Evolutionary conservation across 2,113 vertebrate genomes (phyloP), one percentile per base, ranked within the genome.

Genomic region (Falcunculus frontatus): DNA sequence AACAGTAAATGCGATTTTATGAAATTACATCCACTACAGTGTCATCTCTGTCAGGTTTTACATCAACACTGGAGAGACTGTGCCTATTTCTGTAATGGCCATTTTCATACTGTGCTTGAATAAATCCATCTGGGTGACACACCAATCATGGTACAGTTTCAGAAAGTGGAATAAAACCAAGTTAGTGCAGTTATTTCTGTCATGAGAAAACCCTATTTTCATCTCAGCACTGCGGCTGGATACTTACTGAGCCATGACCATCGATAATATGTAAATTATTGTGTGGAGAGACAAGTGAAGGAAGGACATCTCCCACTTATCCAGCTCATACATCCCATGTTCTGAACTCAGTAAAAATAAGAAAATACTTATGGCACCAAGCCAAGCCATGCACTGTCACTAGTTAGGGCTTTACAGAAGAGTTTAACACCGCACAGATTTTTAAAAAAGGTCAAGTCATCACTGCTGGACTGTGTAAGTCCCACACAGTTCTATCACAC

Each of bases 91-190:
- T 94, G 72, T 92, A 89, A 89, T 59, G 87, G 72, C 57, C 70
- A 47, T 59, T 96, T 97, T 97, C 92, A 97, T 90, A 95, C 86
- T 78, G 69, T 88, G 67, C 84, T 96, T 97, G 73, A 95, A 88
- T 89, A 96, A 97, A 92, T 95, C 65, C 88, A 87, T 95, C 89
- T 91, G 74, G 64, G 77, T 79, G 60, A 87, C 77, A 94, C 33
- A 85, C 49, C 52, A 80, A 88, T 59, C 80, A 42, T 32, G 76
- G 87, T 21, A 65, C 69, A 53, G 83, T 72, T 95, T 96, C 92
- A 97, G 90, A 88, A 82, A 89, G 55, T 94, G 82, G 94, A 95
- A 95, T 93, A 82, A 91, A 94, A 94, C 70, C 89, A 89, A 97
- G 90, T 76, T 49, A 91, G 89, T 25, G 42, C 63, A 70, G 60